Conservation (phyloP, 2,797 vertebrate species). For the Lutra lutra region DNA sequence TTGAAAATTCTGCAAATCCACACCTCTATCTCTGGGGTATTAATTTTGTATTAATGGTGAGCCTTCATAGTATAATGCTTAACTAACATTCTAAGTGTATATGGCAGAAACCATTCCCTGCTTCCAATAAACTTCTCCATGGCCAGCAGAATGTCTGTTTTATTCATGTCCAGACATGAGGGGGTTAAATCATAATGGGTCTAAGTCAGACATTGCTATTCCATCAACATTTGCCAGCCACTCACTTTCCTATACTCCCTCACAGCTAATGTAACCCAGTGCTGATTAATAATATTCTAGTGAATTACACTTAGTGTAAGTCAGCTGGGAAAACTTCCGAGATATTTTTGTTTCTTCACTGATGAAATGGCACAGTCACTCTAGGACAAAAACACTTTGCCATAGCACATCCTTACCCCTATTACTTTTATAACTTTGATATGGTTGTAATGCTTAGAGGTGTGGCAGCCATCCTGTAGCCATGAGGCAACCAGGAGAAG, state of each 20-base stretch:
- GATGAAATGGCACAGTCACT: neutral
- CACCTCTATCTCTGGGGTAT: neutral
- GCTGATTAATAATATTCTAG: neutral
- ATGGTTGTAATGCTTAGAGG: neutral
- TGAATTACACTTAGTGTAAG: neutral
- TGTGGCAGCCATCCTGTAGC: neutral
- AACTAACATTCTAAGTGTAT: neutral
- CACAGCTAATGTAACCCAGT: neutral
- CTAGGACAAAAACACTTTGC: neutral
- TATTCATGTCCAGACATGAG: neutral
- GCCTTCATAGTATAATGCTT: neutral
- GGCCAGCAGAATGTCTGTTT: neutral
- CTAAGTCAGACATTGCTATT: neutral
- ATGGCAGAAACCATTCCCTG: neutral
- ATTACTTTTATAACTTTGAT: neutral
- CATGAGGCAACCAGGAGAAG: neutral
- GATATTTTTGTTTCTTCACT: neutral
- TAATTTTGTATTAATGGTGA: neutral
- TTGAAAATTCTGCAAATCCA: constrained; percentile 6
- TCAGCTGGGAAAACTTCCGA: neutral
- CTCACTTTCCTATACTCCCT: neutral
- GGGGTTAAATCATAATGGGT: neutral
- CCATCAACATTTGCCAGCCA: neutral
- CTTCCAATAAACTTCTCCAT: neutral
- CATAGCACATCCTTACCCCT: neutral